A percentile compares a stretch with the other conserved stretches of the same genome.
Conservation (phyloP, 2,113 vertebrate genomes). For the Pristiophorus japonicus region DNA sequence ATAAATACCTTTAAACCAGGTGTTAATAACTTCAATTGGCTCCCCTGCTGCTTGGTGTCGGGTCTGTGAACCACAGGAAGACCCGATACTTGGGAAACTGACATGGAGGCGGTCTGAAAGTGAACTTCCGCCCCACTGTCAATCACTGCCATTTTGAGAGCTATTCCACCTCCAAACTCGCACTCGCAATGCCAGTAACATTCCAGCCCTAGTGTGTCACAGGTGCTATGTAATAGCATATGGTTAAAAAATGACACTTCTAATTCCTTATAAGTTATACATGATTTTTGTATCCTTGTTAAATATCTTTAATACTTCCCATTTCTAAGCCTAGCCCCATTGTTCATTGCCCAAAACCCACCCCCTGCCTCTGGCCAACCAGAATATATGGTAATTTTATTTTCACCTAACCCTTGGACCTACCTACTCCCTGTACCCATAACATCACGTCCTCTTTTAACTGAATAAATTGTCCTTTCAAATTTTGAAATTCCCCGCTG, state of each 20-base stretch:
- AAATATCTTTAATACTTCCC: background rate
- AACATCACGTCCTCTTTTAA: background rate
- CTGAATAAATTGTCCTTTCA: background rate
- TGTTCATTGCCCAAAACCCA: background rate
- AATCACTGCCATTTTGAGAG: too few relatives aligned
- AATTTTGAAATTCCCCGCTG: too few relatives aligned
- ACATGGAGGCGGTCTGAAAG: too few relatives aligned
- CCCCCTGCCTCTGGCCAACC: background rate
- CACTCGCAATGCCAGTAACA: too few relatives aligned
- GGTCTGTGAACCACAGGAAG: too few relatives aligned
- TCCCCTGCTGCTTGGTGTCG: too few relatives aligned
- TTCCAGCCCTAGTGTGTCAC: too few relatives aligned
- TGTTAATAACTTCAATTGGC: too few relatives aligned
- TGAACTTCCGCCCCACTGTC: too few relatives aligned
- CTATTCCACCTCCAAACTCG: too few relatives aligned
- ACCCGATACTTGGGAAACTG: too few relatives aligned
- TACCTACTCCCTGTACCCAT: background rate
- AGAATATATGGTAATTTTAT: background rate
- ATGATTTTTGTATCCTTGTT: background rate
- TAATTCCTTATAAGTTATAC: background rate
- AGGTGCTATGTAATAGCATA: background rate
- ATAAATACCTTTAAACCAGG: too few relatives aligned
- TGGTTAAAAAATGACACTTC: background rate
- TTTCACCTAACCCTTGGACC: background rate
- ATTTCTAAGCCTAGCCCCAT: background rate